Percentiles rank a stretch among this genome's conserved stretches.
Conservation (phyloP, 2,888 invertebrate species). For the Eristalis tenax region DNA sequence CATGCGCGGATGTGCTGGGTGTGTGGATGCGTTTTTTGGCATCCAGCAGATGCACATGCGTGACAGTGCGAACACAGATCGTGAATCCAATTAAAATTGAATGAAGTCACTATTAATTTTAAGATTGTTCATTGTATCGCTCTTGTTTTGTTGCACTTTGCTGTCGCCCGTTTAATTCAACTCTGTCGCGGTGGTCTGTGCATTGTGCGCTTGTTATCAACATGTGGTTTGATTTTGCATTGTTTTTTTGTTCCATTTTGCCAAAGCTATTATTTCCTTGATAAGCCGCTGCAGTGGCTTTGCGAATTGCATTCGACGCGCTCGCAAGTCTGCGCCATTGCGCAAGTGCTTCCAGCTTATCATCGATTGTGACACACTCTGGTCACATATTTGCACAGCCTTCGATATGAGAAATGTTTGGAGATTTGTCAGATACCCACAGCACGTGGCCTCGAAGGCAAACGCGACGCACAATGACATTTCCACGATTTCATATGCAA, state of each 20-base stretch:
- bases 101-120: slow-evolving; percentile 8
- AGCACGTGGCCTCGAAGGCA: background rate
- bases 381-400: background rate
- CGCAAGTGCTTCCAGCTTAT: slow-evolving; percentile 18
- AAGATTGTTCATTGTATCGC: background rate
- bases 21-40: background rate
- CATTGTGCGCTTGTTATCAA: slow-evolving; percentile 26
- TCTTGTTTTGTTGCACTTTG: slow-evolving; percentile 9
- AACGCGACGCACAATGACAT: background rate
- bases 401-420: background rate
- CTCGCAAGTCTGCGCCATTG: background rate
- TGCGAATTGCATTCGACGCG: slow-evolving; percentile 9
- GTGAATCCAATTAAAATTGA: background rate
- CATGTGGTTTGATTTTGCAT: background rate
- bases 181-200: background rate
- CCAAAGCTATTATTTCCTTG: slow-evolving; percentile 28
- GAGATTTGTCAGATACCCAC: background rate
- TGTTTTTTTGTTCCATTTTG: slow-evolving; percentile 9
- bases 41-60: slow-evolving; percentile 47
- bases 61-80: background rate
- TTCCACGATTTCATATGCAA: background rate
- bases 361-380: background rate
- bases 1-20: slow-evolving; percentile 22
- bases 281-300: slow-evolving; percentile 21
- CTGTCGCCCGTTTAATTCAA: background rate